Base-by-base conservation (phyloP, 2,113 vertebrate species). In the Myotis davidii region DNA sequence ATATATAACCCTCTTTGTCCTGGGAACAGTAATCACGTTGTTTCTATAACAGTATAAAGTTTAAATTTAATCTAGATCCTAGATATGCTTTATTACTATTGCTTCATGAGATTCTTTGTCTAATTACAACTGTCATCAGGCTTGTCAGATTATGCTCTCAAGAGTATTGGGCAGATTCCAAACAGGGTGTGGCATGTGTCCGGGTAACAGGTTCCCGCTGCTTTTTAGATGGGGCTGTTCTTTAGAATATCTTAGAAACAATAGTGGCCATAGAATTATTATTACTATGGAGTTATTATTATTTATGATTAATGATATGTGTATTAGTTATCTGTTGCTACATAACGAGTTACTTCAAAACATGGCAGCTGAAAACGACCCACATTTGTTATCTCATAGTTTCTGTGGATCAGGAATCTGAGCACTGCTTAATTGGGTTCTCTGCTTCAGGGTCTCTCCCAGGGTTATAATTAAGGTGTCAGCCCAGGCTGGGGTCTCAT, bases 61-160 rank as follows among this genome's bases (percentile, higher is more conserved):
- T 96, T 77, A 90, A 85, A 73, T 82, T 85, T 91, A 88, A 95
- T 95, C 91, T 96, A 92, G 50, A 92, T 95, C 76, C 67, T 69
- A 88, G 82, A 85, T 96, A 90, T 20, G n/a, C 67, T 78, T 96
- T 88, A 94, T 96, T 67, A 21, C 73, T 67, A 2, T 96, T 88
- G 91, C 77, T 88, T 90, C 23, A 2, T 85, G 54, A 92, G 61
- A 64, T 92, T 59, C 29, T 77, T 74, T 65, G 12, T 96, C 77
- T 97, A 95, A 92, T 95, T 92, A 94, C 42, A 82, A 17, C 81
- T 25, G 81, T 94, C 81, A 73, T 64, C 82, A n/a, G 5, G 39
- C 73, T 96, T 95, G 54, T 88, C 77, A 32, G 92, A 85, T 88
- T 92, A 91, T 77, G 11, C 72, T 85, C 78, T 94, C 37, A 12